Conservation (phyloP, 2,888 invertebrate genomes). For the Chalcis sispes region DNA sequence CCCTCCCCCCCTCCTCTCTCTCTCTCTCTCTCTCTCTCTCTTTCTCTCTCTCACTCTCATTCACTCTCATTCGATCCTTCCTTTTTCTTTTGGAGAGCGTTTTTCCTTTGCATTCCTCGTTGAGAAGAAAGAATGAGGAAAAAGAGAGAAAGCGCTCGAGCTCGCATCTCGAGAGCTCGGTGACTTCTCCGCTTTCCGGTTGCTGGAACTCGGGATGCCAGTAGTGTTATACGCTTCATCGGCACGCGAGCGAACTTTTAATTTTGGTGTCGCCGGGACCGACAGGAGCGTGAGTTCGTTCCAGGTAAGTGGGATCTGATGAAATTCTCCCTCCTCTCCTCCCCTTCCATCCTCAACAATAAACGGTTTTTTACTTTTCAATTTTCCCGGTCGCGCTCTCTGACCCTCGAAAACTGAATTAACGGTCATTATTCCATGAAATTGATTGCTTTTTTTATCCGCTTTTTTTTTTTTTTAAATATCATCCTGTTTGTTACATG, state of each 20-base stretch:
- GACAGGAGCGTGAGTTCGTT: slow-evolving; percentile 45
- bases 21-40: not conserved
- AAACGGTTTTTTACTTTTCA: not conserved
- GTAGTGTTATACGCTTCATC: slow-evolving; percentile 43
- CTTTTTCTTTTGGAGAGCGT: too few species aligned
- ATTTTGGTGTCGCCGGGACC: slow-evolving; percentile 50
- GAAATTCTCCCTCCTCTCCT: not conserved
- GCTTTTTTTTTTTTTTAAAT: not conserved
- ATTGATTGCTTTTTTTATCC: slow-evolving; percentile 13
- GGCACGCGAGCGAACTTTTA: slow-evolving; percentile 54
- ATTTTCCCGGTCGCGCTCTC: not conserved
- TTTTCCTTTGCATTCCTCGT: slow-evolving; percentile 16
- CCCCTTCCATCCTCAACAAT: not conserved
- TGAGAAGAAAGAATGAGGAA: not conserved
- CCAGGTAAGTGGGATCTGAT: slow-evolving; percentile 42
- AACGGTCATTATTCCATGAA: slow-evolving; percentile 20
- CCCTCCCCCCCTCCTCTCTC: not conserved
- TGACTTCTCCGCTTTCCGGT: too few species aligned
- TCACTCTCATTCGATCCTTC: not conserved
- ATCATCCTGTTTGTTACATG: not conserved
- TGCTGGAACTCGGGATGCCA: not conserved
- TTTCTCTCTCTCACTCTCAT: not conserved
- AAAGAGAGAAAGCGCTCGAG: not conserved
- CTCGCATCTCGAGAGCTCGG: not conserved
- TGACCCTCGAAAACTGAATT: slow-evolving; percentile 38